These are phyloP conservation scores for Staurois parvus DNA, from an alignment of 2,797 vertebrate genomes.

Conservation along the genomic window DNA sequence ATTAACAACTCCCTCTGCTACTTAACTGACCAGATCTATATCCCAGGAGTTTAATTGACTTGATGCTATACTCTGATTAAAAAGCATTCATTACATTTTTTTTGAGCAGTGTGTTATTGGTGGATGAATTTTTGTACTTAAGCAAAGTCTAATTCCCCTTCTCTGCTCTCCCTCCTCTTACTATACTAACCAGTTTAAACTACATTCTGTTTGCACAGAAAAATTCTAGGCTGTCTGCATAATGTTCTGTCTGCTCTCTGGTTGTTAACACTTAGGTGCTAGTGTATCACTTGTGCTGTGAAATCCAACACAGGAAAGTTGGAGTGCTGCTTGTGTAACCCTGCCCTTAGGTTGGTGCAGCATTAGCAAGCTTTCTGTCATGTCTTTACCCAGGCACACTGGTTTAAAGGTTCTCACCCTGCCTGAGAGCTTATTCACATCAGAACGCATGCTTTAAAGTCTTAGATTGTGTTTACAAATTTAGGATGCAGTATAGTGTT, in stretches of 20 bases:
- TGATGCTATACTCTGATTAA: too few species aligned
- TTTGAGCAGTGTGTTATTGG: too few species aligned
- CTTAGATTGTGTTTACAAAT: too few species aligned
- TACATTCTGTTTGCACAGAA: background rate
- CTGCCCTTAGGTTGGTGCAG: background rate
- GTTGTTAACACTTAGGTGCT: background rate
- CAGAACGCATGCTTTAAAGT: background rate
- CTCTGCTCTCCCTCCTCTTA: background rate
- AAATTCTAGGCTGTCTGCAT: background rate
- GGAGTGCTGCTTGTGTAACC: background rate
- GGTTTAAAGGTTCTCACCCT: background rate
- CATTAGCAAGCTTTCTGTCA: background rate
- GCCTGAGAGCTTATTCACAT: too few species aligned
- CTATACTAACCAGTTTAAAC: background rate
- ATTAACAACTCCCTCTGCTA: too few species aligned
- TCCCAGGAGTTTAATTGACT: too few species aligned
- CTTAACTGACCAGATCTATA: too few species aligned
- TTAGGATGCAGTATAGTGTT: background rate
- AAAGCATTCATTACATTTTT: too few species aligned
- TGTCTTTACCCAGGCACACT: background rate
- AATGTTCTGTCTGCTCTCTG: conserved; percentile 4
- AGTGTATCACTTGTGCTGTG: background rate
- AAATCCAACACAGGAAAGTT: background rate
- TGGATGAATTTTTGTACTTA: background rate
- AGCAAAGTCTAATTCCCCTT: background rate